phyloP scores from a whole-genome alignment of 2,113 vertebrate genomes.

The Ginglymostoma cirratum region DNA sequence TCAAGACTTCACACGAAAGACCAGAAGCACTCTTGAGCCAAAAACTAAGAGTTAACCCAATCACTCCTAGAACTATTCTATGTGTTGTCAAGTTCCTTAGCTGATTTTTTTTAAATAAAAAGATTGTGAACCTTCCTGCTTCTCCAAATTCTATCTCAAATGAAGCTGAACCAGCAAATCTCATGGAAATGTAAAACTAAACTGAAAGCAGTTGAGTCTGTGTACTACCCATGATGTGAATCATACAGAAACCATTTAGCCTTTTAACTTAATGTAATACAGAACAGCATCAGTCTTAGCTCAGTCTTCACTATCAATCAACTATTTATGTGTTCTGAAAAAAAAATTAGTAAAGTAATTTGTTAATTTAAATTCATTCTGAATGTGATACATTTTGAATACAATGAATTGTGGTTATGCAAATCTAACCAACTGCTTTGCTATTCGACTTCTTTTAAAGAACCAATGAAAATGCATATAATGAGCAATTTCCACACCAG shows the following conservation, averaged over 20 bases:
- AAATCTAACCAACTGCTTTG: not conserved
- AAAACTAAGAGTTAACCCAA: not conserved
- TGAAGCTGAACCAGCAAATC: not conserved
- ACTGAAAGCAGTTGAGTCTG: not conserved
- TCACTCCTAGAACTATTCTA: not conserved
- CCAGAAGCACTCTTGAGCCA: not conserved
- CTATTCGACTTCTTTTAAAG: not conserved
- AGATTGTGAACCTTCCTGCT: not conserved
- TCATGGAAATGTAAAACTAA: not conserved
- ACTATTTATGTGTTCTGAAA: not conserved
- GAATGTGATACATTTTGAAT: not conserved
- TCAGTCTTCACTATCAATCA: not conserved
- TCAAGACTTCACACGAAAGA: slow-evolving; percentile 13
- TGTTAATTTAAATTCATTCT: not conserved
- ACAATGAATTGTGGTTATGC: not conserved
- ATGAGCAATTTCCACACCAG: not conserved
- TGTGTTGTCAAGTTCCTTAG: not conserved
- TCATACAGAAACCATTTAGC: slow-evolving; percentile 8
- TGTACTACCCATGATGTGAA: not conserved
- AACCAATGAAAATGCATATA: not conserved
- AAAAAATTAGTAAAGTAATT: not conserved
- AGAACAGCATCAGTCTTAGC: not conserved
- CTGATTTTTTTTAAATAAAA: not conserved
- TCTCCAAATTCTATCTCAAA: not conserved
- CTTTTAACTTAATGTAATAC: not conserved